Base-by-base conservation (phyloP, 1,140 invertebrate species). In the Drosophila ficusphila region DNA sequence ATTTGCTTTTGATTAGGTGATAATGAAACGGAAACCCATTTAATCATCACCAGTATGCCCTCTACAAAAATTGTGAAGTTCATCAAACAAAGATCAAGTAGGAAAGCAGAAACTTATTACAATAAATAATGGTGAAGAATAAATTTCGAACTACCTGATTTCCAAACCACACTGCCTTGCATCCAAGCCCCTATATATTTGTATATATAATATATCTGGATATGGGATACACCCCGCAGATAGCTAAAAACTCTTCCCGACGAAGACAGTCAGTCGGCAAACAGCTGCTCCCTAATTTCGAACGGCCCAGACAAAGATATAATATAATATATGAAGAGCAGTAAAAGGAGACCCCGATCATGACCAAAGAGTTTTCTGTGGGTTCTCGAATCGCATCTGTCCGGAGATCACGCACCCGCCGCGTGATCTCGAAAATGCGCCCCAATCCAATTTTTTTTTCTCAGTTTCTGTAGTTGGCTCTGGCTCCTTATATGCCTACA, bases 401-500 rank as follows among this genome's bases (percentile, higher is more conserved):
- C 52, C 14, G 39, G 23, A 25, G 29, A 38, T 52, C 69, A 72
- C 69, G 69, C 69, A 72, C 39, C 29, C 38, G 33, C 41, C 33
- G 67, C 69, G 68, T 72, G 69, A 72, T 72, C 46, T 29, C 56
- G 21, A 52, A 67, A 72, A 71, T 71, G 68, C 44, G 68, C 51
- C 29, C 58, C 44, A 23, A 31, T n/a, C 14, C 12, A 23, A 29
- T 27, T 27, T 48, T 29, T 48, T 47, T 39, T 25, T 67, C 27
- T 38, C 18, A 19, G 34, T 56, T 46, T 64, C 11, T 36, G 29
- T 61, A 61, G 47, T 57, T 56, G 51, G 34, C 7, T 56, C 33
- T 38, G 48, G 8, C 25, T 29, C 25, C 34, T 25, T 38, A 58
- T 44, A 27, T 48, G 57, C 27, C 44, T 25, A 60, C 21, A 33